Evolutionary conservation across 2,888 invertebrate species (phyloP).

Genomic region (Lochmaea capreae): DNA sequence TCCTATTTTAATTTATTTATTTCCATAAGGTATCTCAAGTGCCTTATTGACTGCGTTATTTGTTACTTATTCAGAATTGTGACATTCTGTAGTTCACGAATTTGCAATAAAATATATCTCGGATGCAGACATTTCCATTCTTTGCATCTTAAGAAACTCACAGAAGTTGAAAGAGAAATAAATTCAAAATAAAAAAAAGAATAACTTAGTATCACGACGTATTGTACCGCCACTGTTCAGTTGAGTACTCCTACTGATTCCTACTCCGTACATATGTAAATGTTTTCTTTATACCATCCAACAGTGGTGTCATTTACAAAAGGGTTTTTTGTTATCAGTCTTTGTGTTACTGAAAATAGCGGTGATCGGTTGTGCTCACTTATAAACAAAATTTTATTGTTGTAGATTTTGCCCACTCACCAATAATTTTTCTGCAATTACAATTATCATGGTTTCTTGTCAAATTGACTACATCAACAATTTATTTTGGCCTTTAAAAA

Average conservation of each 20-base stretch:
- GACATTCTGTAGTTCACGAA: constrained; percentile 10
- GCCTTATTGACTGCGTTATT: constrained; percentile 11
- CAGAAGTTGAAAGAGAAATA: background rate
- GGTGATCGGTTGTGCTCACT: too few species aligned
- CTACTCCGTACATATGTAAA: constrained; percentile 1
- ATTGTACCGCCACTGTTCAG: constrained; percentile 7
- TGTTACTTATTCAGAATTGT: background rate
- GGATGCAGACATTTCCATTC: constrained; percentile 14
- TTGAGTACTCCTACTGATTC: background rate
- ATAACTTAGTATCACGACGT: constrained; percentile 8
- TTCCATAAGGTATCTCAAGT: background rate
- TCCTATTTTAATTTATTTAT: too few species aligned
- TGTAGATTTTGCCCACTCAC: too few species aligned
- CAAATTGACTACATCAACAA: too few species aligned
- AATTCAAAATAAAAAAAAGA: background rate
- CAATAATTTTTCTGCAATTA: too few species aligned
- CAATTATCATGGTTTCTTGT: too few species aligned
- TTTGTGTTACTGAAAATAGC: too few species aligned
- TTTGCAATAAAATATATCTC: constrained; percentile 21
- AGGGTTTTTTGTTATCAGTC: too few species aligned
- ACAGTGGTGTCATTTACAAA: background rate
- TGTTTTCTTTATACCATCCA: background rate
- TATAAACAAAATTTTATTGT: too few species aligned
- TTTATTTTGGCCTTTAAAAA: too few species aligned
- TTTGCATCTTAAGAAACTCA: background rate